Percentiles rank a stretch among this genome's conserved stretches.
These are phyloP conservation scores for Physeter macrocephalus DNA, from an alignment of 2,113 vertebrate species.

Conservation along the genomic window DNA sequence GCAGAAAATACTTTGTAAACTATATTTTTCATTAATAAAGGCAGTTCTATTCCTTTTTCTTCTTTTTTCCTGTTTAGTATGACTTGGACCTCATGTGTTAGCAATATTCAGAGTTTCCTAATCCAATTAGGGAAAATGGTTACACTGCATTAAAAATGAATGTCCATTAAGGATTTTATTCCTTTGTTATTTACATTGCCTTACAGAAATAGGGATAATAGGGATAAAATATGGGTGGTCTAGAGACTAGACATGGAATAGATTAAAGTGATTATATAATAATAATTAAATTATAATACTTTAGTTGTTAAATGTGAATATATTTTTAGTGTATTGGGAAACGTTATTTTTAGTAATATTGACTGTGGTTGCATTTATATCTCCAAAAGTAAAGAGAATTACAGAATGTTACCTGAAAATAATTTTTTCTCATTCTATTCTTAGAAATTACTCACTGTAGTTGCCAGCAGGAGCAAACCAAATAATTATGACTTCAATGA, in stretches of 20 bases:
- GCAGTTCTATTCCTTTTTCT: not conserved
- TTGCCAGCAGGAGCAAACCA: not conserved
- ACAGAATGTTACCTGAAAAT: not conserved
- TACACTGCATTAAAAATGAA: not conserved
- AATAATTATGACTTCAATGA: not conserved
- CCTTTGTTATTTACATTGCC: conserved; percentile 19
- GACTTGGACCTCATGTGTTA: not conserved
- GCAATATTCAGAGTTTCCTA: conserved; percentile 2
- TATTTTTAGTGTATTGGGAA: not conserved
- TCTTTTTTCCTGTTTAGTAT: not conserved
- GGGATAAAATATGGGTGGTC: not conserved
- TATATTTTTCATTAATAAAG: not conserved
- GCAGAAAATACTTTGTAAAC: not conserved
- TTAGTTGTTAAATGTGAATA: conserved; percentile 8
- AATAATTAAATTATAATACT: not conserved
- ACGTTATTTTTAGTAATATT: not conserved
- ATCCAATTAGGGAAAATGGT: conserved; percentile 19
- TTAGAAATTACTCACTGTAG: conserved; percentile 1
- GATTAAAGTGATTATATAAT: not conserved
- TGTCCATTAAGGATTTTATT: not conserved
- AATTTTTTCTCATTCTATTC: conserved; percentile 1
- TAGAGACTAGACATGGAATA: not conserved
- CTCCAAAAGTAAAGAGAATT: not conserved
- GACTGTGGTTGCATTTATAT: not conserved
- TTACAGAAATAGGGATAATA: not conserved